Evolutionary conservation across 2,113 vertebrate genomes (phyloP).

Genomic region (Hypocryptadius cinnamomeus): DNA sequence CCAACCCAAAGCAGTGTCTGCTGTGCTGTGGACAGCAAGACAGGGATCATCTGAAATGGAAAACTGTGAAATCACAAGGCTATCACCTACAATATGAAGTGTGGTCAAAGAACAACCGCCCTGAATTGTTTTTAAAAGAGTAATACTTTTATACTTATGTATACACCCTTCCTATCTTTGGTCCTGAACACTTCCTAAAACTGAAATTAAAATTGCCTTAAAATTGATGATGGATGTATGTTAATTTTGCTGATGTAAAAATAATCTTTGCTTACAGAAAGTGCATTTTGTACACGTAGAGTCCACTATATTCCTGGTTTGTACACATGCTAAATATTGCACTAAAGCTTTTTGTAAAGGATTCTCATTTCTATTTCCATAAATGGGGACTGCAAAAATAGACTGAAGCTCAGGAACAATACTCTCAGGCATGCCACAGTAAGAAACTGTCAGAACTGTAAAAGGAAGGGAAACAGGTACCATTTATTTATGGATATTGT

Average conservation of each 20-base stretch:
- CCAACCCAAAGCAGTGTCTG: background rate
- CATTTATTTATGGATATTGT: background rate
- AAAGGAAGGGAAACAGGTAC: background rate
- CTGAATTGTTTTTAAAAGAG: background rate
- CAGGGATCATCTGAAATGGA: background rate
- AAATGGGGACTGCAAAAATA: background rate
- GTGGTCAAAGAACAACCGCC: background rate
- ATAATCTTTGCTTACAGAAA: background rate
- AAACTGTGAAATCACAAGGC: background rate
- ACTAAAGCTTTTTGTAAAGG: background rate
- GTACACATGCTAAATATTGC: background rate
- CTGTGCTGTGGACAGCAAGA: background rate
- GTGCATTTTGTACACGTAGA: background rate
- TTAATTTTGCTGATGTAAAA: background rate
- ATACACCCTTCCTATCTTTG: background rate
- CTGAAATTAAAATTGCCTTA: background rate
- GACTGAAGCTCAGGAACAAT: background rate
- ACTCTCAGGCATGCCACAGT: background rate
- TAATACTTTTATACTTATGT: background rate
- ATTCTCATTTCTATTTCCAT: background rate
- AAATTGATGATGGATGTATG: background rate
- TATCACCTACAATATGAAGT: background rate
- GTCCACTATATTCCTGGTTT: background rate
- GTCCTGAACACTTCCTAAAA: background rate
- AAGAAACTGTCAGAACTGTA: background rate